phyloP scores from a whole-genome alignment of 2,113 vertebrate genomes.

The Octodon degus region DNA sequence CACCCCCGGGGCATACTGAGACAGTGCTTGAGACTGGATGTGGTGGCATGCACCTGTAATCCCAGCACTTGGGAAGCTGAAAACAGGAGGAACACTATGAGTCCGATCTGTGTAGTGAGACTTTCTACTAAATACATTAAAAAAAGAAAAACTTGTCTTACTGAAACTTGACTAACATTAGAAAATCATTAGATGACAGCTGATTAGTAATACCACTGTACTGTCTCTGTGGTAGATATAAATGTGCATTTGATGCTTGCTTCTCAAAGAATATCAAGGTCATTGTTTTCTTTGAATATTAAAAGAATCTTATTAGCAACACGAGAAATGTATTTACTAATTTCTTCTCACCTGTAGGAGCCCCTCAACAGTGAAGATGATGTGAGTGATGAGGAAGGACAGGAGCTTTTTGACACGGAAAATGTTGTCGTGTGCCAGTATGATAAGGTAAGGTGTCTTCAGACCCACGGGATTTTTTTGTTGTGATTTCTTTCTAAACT shows the following conservation, averaged over 20 bases:
- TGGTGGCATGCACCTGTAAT: too few species aligned
- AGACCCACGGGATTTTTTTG: neutral
- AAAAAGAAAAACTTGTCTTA: neutral
- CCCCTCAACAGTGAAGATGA: conserved; percentile 98
- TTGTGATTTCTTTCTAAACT: neutral
- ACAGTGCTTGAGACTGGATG: too few species aligned
- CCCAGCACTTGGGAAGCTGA: too few species aligned
- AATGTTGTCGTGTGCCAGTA: conserved; percentile 99
- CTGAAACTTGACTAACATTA: neutral
- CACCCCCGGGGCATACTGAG: too few species aligned
- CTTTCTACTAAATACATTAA: too few species aligned
- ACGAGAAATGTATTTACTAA: neutral
- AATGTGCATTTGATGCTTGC: neutral
- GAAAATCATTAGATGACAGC: neutral
- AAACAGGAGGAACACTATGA: too few species aligned
- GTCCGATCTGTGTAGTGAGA: too few species aligned
- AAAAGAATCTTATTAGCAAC: neutral
- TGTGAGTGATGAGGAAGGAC: conserved; percentile 97
- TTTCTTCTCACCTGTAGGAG: conserved; percentile 87
- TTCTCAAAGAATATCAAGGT: neutral
- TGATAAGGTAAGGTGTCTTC: conserved; percentile 92
- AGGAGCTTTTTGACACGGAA: conserved; percentile 98
- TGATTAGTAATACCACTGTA: neutral
- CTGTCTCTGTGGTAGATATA: neutral
- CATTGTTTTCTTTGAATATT: neutral